Evolutionary conservation across 2,113 vertebrate species (phyloP).

Genomic region (Pavo muticus): DNA sequence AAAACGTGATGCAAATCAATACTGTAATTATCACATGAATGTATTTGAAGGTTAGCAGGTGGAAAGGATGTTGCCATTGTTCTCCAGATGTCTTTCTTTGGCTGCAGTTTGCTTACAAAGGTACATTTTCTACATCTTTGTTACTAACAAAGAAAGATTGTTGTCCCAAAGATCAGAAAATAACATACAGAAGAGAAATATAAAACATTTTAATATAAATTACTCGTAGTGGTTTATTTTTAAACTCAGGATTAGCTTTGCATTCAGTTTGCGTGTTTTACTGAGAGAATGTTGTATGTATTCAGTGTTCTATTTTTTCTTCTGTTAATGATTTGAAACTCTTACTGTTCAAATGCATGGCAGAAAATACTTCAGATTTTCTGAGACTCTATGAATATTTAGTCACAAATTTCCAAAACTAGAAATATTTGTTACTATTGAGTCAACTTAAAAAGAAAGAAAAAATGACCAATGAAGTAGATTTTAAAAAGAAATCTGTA

Average conservation of each 20-base stretch:
- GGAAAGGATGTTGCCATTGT: background rate
- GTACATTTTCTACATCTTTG: background rate
- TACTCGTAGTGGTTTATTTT: background rate
- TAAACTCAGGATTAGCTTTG: background rate
- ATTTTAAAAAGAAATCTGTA: background rate
- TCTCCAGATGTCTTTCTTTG: background rate
- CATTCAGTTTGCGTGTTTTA: background rate
- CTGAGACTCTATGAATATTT: background rate
- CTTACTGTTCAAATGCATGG: background rate
- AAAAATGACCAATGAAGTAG: background rate
- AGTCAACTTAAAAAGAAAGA: background rate
- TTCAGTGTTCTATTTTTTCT: background rate
- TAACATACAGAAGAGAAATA: background rate
- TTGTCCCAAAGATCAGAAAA: background rate
- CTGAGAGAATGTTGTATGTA: background rate
- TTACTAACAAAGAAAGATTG: background rate
- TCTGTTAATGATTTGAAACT: background rate
- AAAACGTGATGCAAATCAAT: constrained; percentile 27
- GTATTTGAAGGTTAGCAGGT: background rate
- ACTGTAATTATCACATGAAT: background rate
- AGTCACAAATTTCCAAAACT: background rate
- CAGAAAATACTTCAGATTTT: background rate
- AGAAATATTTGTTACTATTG: background rate
- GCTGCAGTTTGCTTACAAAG: background rate
- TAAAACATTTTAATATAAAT: background rate